Evolutionary conservation across 1,140 invertebrate genomes (phyloP), one percentile per base, ranked within the genome.

Genomic region (Scylla paramamosain): DNA sequence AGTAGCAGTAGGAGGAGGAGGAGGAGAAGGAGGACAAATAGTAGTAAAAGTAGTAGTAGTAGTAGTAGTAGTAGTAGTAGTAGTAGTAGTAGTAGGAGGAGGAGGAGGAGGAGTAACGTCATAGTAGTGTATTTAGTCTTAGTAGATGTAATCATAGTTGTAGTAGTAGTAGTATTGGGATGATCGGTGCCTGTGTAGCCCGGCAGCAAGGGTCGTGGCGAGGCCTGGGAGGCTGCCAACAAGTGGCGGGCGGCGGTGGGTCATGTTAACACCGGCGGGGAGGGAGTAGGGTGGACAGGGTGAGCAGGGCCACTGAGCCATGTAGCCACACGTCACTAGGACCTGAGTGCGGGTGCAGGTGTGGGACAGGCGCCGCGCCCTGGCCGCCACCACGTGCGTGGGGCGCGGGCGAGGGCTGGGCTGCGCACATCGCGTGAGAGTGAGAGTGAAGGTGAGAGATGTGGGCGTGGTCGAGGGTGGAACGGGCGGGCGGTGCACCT

Each of bases 51-150:
- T n/a, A 77, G 10, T n/a, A 77, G 67, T n/a, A 77, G 10, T n/a
- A 77, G 67, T n/a, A 77, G 67, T 77, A 77, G 67, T n/a, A 77
- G 67, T n/a, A 77, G 67, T n/a, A 77, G 67, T n/a, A 59, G 52
- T n/a, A 77, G 67, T n/a, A 77, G 67, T n/a, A n/a, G 67, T n/a
- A 77, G 25, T 59, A 59, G 52, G 2, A 59, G 52, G 2, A 59
- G 52, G 1, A 77, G 67, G 8, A 77, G 67, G 1, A 77, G 67
- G 1, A 77, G 67, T n/a, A 77, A 7, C 6, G 10, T n/a, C 8
- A 20, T n/a, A 77, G 10, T n/a, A 77, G 67, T n/a, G 14, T 6
- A 7, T 7, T 6, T 52, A 77, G 67, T 77, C 8, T 6, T n/a
- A 77, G 67, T n/a, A 77, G 67, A 1, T 16, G 67, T n/a, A 59